Conservation (phyloP, 2,113 vertebrate genomes). For the Mirza zaza region DNA sequence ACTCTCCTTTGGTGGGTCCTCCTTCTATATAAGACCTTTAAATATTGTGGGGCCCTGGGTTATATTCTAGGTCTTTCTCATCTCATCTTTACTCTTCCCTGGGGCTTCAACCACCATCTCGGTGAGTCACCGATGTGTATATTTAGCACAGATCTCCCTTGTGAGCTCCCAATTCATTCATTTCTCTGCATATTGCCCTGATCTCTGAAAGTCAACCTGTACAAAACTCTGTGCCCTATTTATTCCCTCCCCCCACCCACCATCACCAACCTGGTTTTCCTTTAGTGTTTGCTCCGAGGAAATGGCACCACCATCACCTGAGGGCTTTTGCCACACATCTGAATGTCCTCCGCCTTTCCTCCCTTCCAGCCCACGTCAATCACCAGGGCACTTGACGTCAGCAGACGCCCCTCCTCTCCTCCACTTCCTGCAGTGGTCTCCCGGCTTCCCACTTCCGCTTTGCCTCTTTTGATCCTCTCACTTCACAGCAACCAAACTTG, state of each 20-base stretch:
- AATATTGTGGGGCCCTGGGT: background rate
- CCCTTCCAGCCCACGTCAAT: background rate
- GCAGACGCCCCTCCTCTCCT: background rate
- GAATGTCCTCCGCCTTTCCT: background rate
- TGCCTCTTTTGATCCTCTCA: rapidly evolving
- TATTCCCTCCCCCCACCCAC: background rate
- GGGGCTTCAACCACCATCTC: background rate
- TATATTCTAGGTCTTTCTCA: background rate
- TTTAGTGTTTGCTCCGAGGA: background rate
- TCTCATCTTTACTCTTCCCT: background rate
- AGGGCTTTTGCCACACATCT: background rate
- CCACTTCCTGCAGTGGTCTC: too few species aligned
- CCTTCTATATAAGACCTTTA: background rate
- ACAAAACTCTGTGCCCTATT: background rate
- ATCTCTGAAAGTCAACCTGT: background rate
- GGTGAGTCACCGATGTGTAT: too few species aligned
- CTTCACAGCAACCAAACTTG: background rate
- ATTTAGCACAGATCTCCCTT: background rate
- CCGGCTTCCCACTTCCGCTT: background rate
- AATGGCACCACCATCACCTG: background rate
- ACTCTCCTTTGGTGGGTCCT: background rate
- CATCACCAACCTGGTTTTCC: background rate
- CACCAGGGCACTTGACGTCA: background rate
- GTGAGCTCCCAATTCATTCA: background rate
- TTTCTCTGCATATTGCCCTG: background rate